A percentile compares a stretch with the other conserved stretches of the same genome.
phyloP scores from a whole-genome alignment of 1,140 invertebrate species.

The Batillaria attramentaria region DNA sequence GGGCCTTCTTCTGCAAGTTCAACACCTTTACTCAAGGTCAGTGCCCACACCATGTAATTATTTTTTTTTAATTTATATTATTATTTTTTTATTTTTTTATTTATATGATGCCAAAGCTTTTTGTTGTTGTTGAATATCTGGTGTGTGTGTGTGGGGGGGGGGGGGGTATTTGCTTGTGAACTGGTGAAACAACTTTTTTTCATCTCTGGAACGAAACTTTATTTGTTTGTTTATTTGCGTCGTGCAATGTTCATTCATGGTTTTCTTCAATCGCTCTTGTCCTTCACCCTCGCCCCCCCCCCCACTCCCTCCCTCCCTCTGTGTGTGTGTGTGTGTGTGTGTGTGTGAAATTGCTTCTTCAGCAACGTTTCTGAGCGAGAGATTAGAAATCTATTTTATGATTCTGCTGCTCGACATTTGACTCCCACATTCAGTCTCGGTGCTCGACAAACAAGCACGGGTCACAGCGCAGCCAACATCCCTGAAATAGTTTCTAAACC shows the following conservation, averaged over 20 bases:
- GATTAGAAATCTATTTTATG: too few relatives aligned
- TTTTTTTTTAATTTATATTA: neutral
- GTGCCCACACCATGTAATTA: conserved; percentile 25
- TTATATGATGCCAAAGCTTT: too few relatives aligned
- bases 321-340: conserved; percentile 6
- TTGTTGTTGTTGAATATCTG: neutral
- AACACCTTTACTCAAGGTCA: conserved; percentile 70
- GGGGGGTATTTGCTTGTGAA: too few relatives aligned
- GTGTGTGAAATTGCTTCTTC: too few relatives aligned
- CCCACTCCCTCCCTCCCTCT: neutral
- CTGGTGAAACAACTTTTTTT: too few relatives aligned
- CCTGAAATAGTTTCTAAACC: too few relatives aligned
- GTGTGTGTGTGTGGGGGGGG: neutral
- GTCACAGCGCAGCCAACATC: too few relatives aligned
- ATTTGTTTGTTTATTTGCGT: neutral
- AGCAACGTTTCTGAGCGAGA: too few relatives aligned
- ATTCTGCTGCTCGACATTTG: too few relatives aligned
- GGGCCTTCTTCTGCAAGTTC: conserved; percentile 73
- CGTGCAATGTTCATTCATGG: neutral
- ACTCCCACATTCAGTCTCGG: too few relatives aligned
- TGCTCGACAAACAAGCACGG: too few relatives aligned
- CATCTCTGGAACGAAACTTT: neutral
- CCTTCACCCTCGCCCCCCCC: neutral
- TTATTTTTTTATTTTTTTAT: neutral
- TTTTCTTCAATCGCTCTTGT: neutral